A percentile compares a stretch with the other conserved stretches of the same genome.
These are phyloP conservation scores for Myodes glareolus DNA, from an alignment of 2,113 vertebrate genomes.

Conservation along the genomic window DNA sequence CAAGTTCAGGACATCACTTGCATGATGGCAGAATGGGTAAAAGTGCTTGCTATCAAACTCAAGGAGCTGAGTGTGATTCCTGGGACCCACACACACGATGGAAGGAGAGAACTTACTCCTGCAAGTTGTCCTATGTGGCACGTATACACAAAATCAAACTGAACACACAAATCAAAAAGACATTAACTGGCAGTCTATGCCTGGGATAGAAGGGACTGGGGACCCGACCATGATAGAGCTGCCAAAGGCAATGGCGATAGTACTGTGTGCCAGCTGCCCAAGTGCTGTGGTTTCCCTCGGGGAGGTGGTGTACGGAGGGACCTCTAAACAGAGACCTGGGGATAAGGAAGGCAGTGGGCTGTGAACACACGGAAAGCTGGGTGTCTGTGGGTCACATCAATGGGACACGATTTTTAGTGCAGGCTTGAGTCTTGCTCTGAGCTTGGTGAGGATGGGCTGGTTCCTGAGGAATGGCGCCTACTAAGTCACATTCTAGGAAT, in stretches of 20 bases:
- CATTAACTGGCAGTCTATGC: neutral
- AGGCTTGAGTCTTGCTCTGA: neutral
- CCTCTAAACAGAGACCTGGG: neutral
- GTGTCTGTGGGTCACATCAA: too few species aligned
- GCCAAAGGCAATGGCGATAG: neutral
- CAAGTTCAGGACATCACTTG: neutral
- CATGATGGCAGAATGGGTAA: neutral
- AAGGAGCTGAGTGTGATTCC: neutral
- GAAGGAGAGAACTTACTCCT: neutral
- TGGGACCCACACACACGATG: neutral
- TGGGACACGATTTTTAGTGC: fast-evolving
- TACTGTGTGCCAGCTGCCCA: fast-evolving
- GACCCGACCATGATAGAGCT: too few species aligned
- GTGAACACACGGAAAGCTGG: neutral
- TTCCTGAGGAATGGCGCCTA: neutral
- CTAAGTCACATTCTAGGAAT: neutral
- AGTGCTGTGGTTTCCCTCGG: neutral
- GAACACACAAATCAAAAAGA: neutral
- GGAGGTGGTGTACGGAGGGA: neutral
- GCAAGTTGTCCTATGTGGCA: neutral
- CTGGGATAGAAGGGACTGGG: neutral
- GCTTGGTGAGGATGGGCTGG: too few species aligned
- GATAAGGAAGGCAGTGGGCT: neutral
- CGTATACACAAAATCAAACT: too few species aligned
- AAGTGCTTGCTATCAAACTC: neutral